These are phyloP conservation scores for Planiliza haematocheilus DNA, from an alignment of 2,113 vertebrate species.

Conservation along the genomic window DNA sequence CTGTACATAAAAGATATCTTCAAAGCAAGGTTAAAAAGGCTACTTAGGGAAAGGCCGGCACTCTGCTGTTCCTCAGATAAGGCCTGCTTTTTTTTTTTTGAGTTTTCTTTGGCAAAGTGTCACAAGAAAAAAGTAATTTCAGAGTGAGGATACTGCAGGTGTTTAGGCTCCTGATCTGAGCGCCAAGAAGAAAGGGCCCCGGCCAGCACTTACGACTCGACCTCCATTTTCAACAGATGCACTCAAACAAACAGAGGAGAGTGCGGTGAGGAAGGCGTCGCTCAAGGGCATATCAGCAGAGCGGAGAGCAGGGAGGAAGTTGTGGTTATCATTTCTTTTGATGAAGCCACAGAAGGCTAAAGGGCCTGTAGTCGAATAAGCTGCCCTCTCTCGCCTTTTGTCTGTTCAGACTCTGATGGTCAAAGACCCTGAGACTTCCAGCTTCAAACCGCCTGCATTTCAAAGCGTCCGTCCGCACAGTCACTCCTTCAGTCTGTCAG, in stretches of 20 bases:
- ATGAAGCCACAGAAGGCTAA: conserved; percentile 69
- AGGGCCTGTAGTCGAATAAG: conserved; percentile 61
- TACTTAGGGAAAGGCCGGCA: conserved; percentile 13
- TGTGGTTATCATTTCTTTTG: conserved; percentile 70
- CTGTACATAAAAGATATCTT: conserved; percentile 51
- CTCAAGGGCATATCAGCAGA: conserved; percentile 67
- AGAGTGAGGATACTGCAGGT: conserved; percentile 57
- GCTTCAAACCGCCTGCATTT: conserved; percentile 77
- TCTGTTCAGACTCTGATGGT: conserved; percentile 62
- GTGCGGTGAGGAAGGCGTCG: conserved; percentile 29
- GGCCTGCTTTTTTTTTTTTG: conserved; percentile 28
- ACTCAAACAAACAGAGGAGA: conserved; percentile 55
- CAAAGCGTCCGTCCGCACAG: conserved; percentile 70
- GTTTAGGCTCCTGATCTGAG: conserved; percentile 56
- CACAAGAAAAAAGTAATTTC: conserved; percentile 47
- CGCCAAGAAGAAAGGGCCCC: conserved; percentile 54
- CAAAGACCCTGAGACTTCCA: conserved; percentile 71
- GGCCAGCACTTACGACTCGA: conserved; percentile 39
- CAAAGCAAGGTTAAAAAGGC: conserved; percentile 50
- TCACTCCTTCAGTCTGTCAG: conserved; percentile 70
- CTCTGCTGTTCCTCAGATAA: conserved; percentile 68
- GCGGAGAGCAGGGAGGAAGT: conserved; percentile 49
- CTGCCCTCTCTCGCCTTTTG: conserved; percentile 69
- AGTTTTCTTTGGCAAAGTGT: conserved; percentile 58
- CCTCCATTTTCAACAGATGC: conserved; percentile 62